Evolutionary conservation across 2,888 invertebrate species (phyloP).

Genomic region (Amaurobius ferox): DNA sequence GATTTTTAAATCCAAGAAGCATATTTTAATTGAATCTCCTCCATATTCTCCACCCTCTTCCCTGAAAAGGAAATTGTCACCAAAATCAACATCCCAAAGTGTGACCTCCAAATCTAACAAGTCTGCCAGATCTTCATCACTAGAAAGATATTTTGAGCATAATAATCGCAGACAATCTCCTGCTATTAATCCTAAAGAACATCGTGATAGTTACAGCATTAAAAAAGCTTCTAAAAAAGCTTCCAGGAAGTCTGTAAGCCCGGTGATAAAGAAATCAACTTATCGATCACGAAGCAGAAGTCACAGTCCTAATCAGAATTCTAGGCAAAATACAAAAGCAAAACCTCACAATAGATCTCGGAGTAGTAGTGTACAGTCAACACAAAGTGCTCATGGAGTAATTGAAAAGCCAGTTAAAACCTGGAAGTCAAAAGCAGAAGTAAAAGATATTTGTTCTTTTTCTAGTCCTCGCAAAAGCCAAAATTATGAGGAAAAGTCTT

Average conservation of each 20-base stretch:
- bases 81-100: constrained; percentile 24
- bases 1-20: constrained; percentile 39
- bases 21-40: constrained; percentile 39
- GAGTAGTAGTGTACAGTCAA: not conserved
- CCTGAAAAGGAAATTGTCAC: constrained; percentile 17
- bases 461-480: constrained; percentile 3
- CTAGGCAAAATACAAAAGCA: constrained; percentile 17
- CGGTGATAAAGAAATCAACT: not conserved
- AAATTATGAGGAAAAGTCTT: not conserved
- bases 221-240: not conserved
- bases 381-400: not conserved
- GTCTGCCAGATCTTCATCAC: constrained; percentile 11
- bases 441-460: not conserved
- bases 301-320: constrained; percentile 7
- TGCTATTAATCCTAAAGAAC: not conserved
- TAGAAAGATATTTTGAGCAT: not conserved
- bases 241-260: not conserved
- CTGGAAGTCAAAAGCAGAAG: constrained; percentile 14
- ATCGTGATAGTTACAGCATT: not conserved
- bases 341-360: not conserved
- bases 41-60: not conserved
- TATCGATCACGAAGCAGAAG: not conserved
- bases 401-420: not conserved
- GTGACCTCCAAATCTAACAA: constrained; percentile 4
- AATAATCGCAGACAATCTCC: constrained; percentile 16